Percentiles rank a stretch among this genome's conserved stretches.
phyloP scores from a whole-genome alignment of 2,888 invertebrate species.

The Aphodius sticticus region DNA sequence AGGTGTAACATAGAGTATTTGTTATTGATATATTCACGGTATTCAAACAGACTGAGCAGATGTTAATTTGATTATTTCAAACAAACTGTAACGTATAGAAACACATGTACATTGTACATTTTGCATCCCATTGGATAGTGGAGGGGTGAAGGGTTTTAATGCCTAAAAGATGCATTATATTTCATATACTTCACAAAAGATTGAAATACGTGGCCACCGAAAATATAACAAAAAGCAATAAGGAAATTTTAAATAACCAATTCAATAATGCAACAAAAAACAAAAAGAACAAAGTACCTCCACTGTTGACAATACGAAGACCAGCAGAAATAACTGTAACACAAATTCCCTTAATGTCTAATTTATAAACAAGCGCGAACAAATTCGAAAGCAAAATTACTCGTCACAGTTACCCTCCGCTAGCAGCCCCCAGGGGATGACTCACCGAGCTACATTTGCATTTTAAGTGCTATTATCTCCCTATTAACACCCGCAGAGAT shows the following conservation, averaged over 20 bases:
- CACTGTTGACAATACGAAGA: background rate
- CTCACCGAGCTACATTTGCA: slow-evolving; percentile 40
- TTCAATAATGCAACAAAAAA: background rate
- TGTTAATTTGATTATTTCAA: no score
- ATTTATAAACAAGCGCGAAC: background rate
- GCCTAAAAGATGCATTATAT: no score
- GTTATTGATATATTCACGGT: no score
- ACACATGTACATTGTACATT: no score
- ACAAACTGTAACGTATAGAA: no score
- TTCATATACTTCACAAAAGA: no score
- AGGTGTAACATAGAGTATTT: no score
- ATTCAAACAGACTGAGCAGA: no score
- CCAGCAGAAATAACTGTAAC: background rate
- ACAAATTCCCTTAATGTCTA: background rate
- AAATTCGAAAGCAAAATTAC: slow-evolving; percentile 4
- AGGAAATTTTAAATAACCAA: background rate
- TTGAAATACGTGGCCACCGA: no score
- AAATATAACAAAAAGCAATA: no score
- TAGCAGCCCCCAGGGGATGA: background rate
- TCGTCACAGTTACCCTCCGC: background rate
- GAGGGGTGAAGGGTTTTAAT: no score
- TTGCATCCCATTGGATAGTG: no score
- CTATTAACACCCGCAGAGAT: slow-evolving; percentile 46
- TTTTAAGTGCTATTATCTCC: slow-evolving; percentile 46
- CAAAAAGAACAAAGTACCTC: background rate